Evolutionary conservation across 2,888 invertebrate genomes (phyloP), one percentile per base, ranked within the genome.

Genomic region (Epinotia nisella): DNA sequence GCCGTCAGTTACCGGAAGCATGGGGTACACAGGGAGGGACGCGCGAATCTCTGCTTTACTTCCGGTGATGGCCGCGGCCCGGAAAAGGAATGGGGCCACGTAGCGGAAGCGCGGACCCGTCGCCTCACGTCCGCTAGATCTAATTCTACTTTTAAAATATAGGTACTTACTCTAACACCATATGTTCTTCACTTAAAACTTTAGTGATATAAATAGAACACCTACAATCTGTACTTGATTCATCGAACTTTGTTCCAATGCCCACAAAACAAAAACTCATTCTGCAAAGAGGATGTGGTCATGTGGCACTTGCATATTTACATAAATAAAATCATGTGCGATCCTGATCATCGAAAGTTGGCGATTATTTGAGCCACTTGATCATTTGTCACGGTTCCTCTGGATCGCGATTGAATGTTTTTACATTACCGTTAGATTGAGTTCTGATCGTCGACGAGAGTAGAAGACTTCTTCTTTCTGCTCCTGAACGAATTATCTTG

Each of bases 1-100:
- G 88, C 84, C 87, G 85, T 84, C 82, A 83, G 87, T 85, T 80
- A 83, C 87, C 88, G 91, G 92, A 92, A 85, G 85, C 84, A 79
- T 77, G 84, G 84, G 86, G 85, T 77, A 77, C 76, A 80, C 75
- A 76, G 78, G 78, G 82, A 83, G 81, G 81, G 79, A 79, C 78
- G 80, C 79, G 86, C 85, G 84, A 87, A 87, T 87, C 85, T 90
- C 84, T 85, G 85, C 85, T 85, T 81, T 79, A 87, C 90, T 90
- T 91, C 91, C 90, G 85, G 84, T 79, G 81, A 84, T 83, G 87
- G 83, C 79, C 80, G 83, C 76, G 79, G 76, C 76, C 82, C 86
- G 87, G 88, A 89, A 88, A 83, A 86, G 82, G 85, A 86, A 86
- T 81, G 80, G 70, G 74, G 76, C 76, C 79, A 76, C 77, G 71